phyloP scores from a whole-genome alignment of 2,888 invertebrate genomes.

The Tillus elongatus region DNA sequence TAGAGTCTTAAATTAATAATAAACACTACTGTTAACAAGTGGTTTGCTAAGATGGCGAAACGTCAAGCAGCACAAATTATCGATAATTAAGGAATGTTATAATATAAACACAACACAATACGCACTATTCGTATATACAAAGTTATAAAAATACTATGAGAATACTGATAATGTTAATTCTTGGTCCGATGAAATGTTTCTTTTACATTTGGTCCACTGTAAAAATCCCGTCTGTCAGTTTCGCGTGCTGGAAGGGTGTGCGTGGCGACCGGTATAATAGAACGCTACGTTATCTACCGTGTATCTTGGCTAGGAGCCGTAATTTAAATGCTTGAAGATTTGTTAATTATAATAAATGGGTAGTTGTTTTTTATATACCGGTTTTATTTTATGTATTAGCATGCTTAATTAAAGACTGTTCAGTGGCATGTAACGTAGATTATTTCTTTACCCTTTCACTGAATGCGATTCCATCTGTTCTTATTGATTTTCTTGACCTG shows the following conservation, averaged over 20 bases:
- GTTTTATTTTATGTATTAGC: too few species aligned
- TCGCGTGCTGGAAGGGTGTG: constrained; percentile 36
- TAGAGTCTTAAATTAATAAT: too few species aligned
- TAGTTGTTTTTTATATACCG: too few species aligned
- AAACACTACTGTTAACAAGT: constrained; percentile 44
- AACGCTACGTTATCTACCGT: constrained; percentile 24
- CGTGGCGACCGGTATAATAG: constrained; percentile 33
- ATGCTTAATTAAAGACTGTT: too few species aligned
- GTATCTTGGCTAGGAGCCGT: too few species aligned
- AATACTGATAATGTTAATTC: constrained; percentile 36
- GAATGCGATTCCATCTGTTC: too few species aligned
- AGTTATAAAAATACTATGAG: constrained; percentile 39
- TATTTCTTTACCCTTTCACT: too few species aligned
- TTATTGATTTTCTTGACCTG: too few species aligned
- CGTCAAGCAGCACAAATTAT: constrained; percentile 31
- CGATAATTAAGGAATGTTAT: constrained; percentile 30
- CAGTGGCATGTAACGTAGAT: too few species aligned
- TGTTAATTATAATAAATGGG: too few species aligned
- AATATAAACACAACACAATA: constrained; percentile 32
- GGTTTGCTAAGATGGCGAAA: constrained; percentile 41
- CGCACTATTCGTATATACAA: constrained; percentile 30
- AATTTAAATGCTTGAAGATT: too few species aligned
- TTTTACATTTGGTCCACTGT: constrained; percentile 41
- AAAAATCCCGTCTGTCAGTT: constrained; percentile 42
- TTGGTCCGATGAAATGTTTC: constrained; percentile 37